These are phyloP conservation scores for Etheostoma spectabile DNA, from an alignment of 2,113 vertebrate species.

Conservation along the genomic window DNA sequence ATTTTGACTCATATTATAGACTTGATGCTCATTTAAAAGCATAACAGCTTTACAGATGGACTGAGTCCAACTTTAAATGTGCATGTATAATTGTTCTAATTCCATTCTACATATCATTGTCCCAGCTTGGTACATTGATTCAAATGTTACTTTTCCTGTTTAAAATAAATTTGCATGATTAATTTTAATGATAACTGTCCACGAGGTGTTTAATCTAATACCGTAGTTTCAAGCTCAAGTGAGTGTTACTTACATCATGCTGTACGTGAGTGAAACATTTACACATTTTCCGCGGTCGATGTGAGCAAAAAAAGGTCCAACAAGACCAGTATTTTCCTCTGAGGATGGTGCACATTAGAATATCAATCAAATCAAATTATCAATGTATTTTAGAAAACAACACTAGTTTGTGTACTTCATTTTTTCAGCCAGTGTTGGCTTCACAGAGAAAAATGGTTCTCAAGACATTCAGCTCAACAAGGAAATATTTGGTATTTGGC, in stretches of 20 bases:
- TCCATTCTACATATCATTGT: not conserved
- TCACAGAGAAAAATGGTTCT: slow-evolving; percentile 21
- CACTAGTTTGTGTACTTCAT: slow-evolving; percentile 1
- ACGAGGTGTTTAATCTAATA: not conserved
- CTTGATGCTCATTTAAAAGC: not conserved
- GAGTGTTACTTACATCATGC: not conserved
- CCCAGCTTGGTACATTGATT: not conserved
- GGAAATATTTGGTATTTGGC: slow-evolving; percentile 66
- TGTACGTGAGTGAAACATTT: slow-evolving; percentile 6
- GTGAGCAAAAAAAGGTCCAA: slow-evolving; percentile 15
- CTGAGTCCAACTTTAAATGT: not conserved
- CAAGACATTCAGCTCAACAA: slow-evolving; percentile 60
- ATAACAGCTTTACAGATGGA: not conserved
- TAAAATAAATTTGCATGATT: slow-evolving; percentile 29
- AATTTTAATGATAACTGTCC: slow-evolving; percentile 37
- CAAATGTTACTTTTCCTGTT: not conserved
- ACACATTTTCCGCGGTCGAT: not conserved
- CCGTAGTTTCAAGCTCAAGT: not conserved
- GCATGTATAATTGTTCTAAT: not conserved
- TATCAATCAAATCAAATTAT: not conserved
- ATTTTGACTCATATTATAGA: slow-evolving; percentile 1
- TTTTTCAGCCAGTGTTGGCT: slow-evolving; percentile 26
- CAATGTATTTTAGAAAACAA: slow-evolving; percentile 14
- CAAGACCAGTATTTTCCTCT: slow-evolving; percentile 44
- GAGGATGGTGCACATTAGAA: not conserved